Base-by-base conservation (phyloP, 2,888 invertebrate genomes). In the Abrostola triplasia region DNA sequence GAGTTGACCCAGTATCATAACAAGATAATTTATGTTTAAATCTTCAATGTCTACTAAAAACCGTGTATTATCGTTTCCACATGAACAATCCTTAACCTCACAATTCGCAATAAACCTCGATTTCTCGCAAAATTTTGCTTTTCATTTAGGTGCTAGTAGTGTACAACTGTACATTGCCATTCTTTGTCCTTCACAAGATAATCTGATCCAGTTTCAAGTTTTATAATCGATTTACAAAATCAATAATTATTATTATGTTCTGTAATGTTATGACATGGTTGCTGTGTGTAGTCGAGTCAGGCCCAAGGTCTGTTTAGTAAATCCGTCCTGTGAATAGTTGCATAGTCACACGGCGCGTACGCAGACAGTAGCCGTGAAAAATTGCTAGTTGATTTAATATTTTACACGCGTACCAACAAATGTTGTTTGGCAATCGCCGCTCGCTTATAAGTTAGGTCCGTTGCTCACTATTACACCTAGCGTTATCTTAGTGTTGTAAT, bases 301-400 rank as follows among this genome's bases (percentile, higher is more conserved):
- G 36, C 58, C 56, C 69, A 69, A 75, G 80, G 55, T 60, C 59
- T 61, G 41, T 35, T 56, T 41, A 53, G 63, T 58, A 57, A 58
- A 40, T 53, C 54, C 57, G 71, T 64, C 59, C 62, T 57, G 66
- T 64, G 48, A 48, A 47, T 49, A 60, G 60, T 64, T 73, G 67
- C 65, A 68, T 60, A 70, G 77, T 67, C 49, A 55, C 58, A 65
- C 50, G 53, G 55, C 47, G 50, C 41, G 60, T 59, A 58, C 61
- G 42, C 51, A 60, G 9, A 59, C 42, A 60, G 66, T 54, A 71
- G 70, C 77, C 74, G 73, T 81, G 80, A 70, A 81, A 80, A 80
- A 83, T 82, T 76, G 76, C 80, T 68, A 73, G 67, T 71, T 70
- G 73, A 80, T 82, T 86, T 80, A 78, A 81, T 82, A 87, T 86